phyloP scores from a whole-genome alignment of 2,888 invertebrate species.

The Leucania comma region DNA sequence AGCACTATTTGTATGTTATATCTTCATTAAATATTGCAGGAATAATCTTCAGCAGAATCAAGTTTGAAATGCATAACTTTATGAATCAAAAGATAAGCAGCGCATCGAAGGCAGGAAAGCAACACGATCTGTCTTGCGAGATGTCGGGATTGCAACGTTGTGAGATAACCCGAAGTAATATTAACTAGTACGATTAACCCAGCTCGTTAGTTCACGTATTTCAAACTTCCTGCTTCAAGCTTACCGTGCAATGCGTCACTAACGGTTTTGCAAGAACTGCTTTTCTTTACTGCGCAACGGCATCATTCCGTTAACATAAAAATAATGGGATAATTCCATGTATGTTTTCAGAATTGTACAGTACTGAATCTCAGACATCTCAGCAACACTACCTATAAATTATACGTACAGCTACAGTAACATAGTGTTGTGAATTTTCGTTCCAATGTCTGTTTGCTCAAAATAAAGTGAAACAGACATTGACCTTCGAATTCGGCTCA shows the following conservation, averaged over 20 bases:
- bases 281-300: constrained; percentile 69
- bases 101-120: constrained; percentile 68
- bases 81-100: constrained; percentile 64
- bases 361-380: constrained; percentile 1
- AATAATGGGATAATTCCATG: constrained; percentile 60
- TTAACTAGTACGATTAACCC: constrained; percentile 74
- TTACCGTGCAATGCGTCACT: constrained; percentile 72
- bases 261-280: constrained; percentile 76
- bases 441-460: constrained; percentile 65
- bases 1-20: constrained; percentile 1
- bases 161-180: constrained; percentile 74
- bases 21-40: constrained; percentile 6
- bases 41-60: constrained; percentile 18
- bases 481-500: constrained; percentile 71
- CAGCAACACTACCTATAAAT: neutral
- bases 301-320: constrained; percentile 68
- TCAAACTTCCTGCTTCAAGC: constrained; percentile 76
- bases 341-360: constrained; percentile 4
- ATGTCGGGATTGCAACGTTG: constrained; percentile 71
- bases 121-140: constrained; percentile 73
- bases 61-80: constrained; percentile 52
- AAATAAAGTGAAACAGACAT: constrained; percentile 69
- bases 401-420: neutral
- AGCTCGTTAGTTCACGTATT: constrained; percentile 74
- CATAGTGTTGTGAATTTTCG: constrained; percentile 37